Conservation (phyloP, 2,888 invertebrate genomes). For the Torymus tubicola region DNA sequence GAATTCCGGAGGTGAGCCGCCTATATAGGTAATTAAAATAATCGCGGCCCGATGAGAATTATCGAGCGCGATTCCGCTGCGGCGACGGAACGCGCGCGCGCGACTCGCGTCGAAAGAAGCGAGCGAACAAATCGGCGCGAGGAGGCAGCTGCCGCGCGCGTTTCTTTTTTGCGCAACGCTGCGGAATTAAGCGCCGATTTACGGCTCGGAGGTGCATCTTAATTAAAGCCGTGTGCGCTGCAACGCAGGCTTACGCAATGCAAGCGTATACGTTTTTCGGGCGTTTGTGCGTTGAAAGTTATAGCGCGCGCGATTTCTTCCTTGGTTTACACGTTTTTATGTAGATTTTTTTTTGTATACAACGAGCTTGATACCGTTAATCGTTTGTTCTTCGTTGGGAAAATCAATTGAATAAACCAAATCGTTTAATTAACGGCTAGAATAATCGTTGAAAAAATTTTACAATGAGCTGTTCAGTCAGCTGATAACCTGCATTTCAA, state of each 20-base stretch:
- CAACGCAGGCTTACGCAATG: conserved; percentile 45
- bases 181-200: conserved; percentile 60
- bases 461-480: no score
- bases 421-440: no score
- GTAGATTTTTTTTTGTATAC: no score
- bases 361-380: no score
- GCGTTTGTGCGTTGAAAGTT: conserved; percentile 1
- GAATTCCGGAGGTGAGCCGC: conserved; percentile 48
- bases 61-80: conserved; percentile 53
- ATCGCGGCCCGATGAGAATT: conserved; percentile 57
- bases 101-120: conserved; percentile 38
- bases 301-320: no score
- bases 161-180: conserved; percentile 57
- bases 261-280: conserved; percentile 16
- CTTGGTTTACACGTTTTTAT: no score
- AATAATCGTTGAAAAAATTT: no score
- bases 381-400: no score
- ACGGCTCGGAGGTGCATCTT: conserved; percentile 61
- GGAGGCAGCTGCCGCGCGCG: conserved; percentile 32
- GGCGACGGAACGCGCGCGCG: not conserved
- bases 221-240: conserved; percentile 59
- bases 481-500: not conserved
- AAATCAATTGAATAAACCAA: no score
- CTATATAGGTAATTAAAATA: conserved; percentile 57
- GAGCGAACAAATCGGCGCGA: conserved; percentile 38